Base-by-base conservation (phyloP, 2,797 vertebrate genomes). In the Dryobates pubescens region DNA sequence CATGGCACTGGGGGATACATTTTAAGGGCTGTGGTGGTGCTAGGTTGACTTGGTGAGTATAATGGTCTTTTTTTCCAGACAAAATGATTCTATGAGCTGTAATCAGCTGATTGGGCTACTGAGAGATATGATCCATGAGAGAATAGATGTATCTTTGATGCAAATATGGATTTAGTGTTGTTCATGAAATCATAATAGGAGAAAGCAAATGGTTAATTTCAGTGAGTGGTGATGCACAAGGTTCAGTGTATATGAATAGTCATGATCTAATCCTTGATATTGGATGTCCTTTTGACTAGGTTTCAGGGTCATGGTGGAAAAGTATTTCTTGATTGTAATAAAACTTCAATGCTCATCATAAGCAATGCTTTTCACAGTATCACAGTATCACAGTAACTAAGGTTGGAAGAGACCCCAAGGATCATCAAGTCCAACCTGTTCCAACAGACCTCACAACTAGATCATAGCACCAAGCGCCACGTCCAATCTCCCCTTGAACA, bases 341-440 rank as follows among this genome's bases (percentile, higher is more conserved):
- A 65, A 88, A 69, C 7, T 29, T 19, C 20, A 76, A 56, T 18
- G 6, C 2, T 83, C 13, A 45, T 53, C 27, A 8, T 16, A 2
- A 70, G 23, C 14, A 64, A 74, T 0, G 1, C 1, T 34, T 82
- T 72, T 73, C n/a, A n/a, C n/a, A n/a, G n/a, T n/a, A n/a, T n/a
- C n/a, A n/a, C n/a, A n/a, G n/a, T n/a, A n/a, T n/a, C n/a, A n/a
- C n/a, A n/a, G n/a, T n/a, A n/a, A n/a, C n/a, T n/a, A n/a, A n/a
- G n/a, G n/a, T n/a, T n/a, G n/a, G n/a, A n/a, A n/a, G n/a, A n/a
- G n/a, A n/a, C n/a, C n/a, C n/a, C n/a, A n/a, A n/a, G n/a, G n/a
- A n/a, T n/a, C n/a, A n/a, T n/a, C n/a, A n/a, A n/a, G n/a, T n/a
- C n/a, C n/a, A n/a, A n/a, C n/a, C n/a, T n/a, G n/a, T n/a, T n/a